Evolutionary conservation across 2,797 vertebrate species (phyloP).

Genomic region (Xenopus petersii): DNA sequence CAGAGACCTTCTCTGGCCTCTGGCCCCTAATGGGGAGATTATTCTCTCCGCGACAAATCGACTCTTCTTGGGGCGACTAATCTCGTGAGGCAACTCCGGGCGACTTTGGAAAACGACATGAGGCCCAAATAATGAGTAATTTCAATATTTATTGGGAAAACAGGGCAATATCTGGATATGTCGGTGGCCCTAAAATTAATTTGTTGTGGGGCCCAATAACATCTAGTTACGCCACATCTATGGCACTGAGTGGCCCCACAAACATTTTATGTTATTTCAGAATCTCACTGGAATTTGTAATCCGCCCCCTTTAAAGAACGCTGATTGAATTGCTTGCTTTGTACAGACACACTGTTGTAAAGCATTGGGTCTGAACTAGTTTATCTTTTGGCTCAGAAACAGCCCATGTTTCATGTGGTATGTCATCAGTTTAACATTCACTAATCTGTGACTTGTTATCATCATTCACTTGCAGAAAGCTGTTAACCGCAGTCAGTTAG

Average conservation of each 20-base stretch:
- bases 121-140: no score
- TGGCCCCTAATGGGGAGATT: no score
- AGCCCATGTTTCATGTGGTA: conserved; percentile 12
- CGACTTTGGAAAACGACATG: no score
- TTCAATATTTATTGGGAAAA: no score
- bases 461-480: conserved; percentile 28
- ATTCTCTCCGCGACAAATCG: no score
- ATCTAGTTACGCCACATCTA: no score
- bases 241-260: neutral
- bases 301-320: neutral
- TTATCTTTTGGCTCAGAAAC: conserved; percentile 38
- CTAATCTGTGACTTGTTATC: conserved; percentile 24
- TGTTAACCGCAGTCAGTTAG: conserved; percentile 41
- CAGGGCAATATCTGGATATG: no score
- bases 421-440: conserved; percentile 27
- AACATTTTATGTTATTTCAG: neutral
- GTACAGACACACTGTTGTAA: conserved; percentile 24
- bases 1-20: no score
- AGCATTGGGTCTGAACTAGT: conserved; percentile 1
- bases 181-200: no score
- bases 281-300: neutral
- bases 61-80: no score
- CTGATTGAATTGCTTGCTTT: conserved; percentile 18
- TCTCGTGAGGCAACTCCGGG: no score
- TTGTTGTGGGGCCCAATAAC: no score